Percentiles rank a stretch among this genome's conserved stretches.
These are phyloP conservation scores for Delia radicum DNA, from an alignment of 1,140 invertebrate species.

Conservation along the genomic window DNA sequence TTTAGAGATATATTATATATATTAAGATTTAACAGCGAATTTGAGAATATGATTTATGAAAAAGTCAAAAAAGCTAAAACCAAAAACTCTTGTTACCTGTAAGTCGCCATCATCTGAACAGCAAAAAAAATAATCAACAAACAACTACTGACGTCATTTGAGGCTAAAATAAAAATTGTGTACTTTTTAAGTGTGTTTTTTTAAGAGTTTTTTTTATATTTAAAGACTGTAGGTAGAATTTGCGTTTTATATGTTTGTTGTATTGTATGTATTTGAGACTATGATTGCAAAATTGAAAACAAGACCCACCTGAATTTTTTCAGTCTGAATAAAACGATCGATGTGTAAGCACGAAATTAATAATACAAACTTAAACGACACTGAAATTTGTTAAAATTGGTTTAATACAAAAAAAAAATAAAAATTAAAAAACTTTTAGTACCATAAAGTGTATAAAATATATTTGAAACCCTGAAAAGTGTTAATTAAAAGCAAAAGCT, in stretches of 20 bases:
- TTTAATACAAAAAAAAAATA: constrained; percentile 11
- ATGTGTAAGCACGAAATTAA: constrained; percentile 25
- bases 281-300: constrained; percentile 27
- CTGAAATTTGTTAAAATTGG: neutral
- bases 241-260: neutral
- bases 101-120: neutral
- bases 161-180: neutral
- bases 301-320: constrained; percentile 24
- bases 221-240: constrained; percentile 15
- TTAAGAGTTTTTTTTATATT: neutral
- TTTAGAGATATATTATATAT: neutral
- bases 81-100: neutral
- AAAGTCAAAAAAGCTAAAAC: neutral
- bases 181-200: neutral
- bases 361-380: neutral
- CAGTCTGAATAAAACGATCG: constrained; percentile 30
- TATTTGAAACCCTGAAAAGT: neutral
- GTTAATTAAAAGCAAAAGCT: constrained; percentile 32
- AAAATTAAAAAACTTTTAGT: constrained; percentile 14
- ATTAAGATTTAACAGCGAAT: neutral
- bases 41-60: neutral
- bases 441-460: neutral
- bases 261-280: neutral
- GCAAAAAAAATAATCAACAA: neutral
- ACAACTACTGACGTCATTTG: neutral